Percentiles rank a stretch among this genome's conserved stretches.
Conservation (phyloP, 2,113 vertebrate genomes). For the Balaeniceps rex region DNA sequence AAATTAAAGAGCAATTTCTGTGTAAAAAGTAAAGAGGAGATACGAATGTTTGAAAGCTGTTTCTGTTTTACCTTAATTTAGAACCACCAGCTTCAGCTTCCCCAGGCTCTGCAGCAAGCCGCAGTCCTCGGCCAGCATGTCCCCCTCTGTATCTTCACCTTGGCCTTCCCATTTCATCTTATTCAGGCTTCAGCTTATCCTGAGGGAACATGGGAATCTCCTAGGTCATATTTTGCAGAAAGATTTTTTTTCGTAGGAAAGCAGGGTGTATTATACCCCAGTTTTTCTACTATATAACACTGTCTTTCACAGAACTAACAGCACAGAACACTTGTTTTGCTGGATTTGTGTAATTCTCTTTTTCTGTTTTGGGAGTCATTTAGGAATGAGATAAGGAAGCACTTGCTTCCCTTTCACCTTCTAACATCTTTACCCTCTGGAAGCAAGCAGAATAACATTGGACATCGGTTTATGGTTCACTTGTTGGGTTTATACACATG, state of each 20-base stretch:
- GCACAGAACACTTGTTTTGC: not conserved
- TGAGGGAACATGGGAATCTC: not conserved
- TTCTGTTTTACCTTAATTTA: not conserved
- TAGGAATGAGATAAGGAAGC: not conserved
- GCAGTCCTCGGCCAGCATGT: not conserved
- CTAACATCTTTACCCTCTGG: not conserved
- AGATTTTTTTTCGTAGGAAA: not conserved
- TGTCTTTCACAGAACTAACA: not conserved
- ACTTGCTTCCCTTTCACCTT: not conserved
- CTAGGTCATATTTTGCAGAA: not conserved
- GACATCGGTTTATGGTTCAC: not conserved
- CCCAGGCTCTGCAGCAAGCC: not conserved
- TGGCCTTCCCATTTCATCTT: not conserved
- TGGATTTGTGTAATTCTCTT: not conserved
- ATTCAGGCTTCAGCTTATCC: not conserved
- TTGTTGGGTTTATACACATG: not conserved
- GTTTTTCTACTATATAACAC: not conserved
- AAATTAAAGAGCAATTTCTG: not conserved
- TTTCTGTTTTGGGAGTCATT: not conserved
- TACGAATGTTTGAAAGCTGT: not conserved
- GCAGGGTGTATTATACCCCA: not conserved
- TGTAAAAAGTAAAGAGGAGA: not conserved
- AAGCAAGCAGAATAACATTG: not conserved
- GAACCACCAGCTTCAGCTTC: not conserved
- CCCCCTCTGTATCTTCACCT: not conserved